phyloP scores from a whole-genome alignment of 2,888 invertebrate species.

The Poecilobothrus nobilitatus region DNA sequence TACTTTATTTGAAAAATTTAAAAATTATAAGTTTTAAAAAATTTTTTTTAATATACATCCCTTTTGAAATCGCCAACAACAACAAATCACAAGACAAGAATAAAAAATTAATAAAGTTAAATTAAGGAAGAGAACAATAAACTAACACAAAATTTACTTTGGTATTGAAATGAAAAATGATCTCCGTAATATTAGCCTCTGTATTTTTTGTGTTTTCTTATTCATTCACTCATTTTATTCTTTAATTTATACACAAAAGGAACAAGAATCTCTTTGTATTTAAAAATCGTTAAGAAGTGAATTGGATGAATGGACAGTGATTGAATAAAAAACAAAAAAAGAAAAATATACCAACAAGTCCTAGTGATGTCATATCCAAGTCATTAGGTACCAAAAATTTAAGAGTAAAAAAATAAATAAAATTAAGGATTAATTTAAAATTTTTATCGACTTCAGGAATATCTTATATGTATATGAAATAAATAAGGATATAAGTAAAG shows the following conservation, averaged over 20 bases:
- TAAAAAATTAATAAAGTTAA: background rate
- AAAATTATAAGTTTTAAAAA: too few species aligned
- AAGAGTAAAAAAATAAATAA: background rate
- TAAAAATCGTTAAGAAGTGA: background rate
- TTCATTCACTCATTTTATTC: background rate
- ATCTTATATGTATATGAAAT: background rate
- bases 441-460: background rate
- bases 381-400: too few species aligned
- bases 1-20: too few species aligned
- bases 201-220: background rate
- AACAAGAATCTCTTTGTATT: background rate
- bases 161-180: background rate
- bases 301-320: background rate
- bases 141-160: background rate
- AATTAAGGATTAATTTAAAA: background rate
- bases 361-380: too few species aligned
- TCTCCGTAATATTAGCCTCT: background rate
- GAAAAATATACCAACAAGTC: too few species aligned
- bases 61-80: too few species aligned
- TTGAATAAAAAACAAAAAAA: background rate
- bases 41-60: too few species aligned
- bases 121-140: background rate
- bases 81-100: too few species aligned
- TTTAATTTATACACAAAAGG: background rate
- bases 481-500: too few species aligned